phyloP scores from a whole-genome alignment of 92 coral and sea anemone genomes.

The Parazoanthus atlanticus region DNA sequence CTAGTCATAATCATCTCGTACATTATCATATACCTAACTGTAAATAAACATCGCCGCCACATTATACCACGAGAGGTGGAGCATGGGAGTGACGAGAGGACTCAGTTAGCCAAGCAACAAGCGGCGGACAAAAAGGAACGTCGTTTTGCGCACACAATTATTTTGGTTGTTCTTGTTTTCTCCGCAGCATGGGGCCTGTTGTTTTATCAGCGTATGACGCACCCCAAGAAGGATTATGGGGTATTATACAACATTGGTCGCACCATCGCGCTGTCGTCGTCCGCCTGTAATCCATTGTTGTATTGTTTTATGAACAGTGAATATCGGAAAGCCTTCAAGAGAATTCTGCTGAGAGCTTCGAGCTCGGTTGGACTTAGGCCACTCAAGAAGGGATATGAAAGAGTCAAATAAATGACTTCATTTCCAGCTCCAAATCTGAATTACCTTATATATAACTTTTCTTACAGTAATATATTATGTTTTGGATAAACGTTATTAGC shows the following conservation, averaged over 20 bases:
- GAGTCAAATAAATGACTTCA: neutral
- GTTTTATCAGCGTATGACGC: slow-evolving; percentile 71
- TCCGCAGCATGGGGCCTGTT: slow-evolving; percentile 76
- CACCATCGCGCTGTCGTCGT: slow-evolving; percentile 74
- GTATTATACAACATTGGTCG: slow-evolving; percentile 72
- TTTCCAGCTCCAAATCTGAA: too few relatives aligned
- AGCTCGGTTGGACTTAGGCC: neutral
- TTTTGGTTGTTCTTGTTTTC: slow-evolving; percentile 69
- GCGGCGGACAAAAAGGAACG: slow-evolving; percentile 39
- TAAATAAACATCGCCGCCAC: slow-evolving; percentile 51
- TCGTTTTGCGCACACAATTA: slow-evolving; percentile 79
- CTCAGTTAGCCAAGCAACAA: neutral
- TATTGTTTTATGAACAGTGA: slow-evolving; percentile 81
- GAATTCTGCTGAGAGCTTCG: slow-evolving; percentile 38
- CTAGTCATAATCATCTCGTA: slow-evolving; percentile 67
- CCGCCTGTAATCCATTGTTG: slow-evolving; percentile 74
- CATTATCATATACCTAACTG: slow-evolving; percentile 47
- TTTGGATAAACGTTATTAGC: too few relatives aligned
- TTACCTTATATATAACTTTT: too few relatives aligned
- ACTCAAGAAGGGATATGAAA: slow-evolving; percentile 17
- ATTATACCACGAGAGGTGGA: neutral
- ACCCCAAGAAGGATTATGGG: slow-evolving; percentile 79
- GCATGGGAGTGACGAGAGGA: neutral
- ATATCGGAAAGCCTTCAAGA: slow-evolving; percentile 75
- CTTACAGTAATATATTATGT: too few relatives aligned